A percentile compares a stretch with the other conserved stretches of the same genome.
Evolutionary conservation across 2,113 vertebrate genomes (phyloP).

Genomic region (Numenius arquata): DNA sequence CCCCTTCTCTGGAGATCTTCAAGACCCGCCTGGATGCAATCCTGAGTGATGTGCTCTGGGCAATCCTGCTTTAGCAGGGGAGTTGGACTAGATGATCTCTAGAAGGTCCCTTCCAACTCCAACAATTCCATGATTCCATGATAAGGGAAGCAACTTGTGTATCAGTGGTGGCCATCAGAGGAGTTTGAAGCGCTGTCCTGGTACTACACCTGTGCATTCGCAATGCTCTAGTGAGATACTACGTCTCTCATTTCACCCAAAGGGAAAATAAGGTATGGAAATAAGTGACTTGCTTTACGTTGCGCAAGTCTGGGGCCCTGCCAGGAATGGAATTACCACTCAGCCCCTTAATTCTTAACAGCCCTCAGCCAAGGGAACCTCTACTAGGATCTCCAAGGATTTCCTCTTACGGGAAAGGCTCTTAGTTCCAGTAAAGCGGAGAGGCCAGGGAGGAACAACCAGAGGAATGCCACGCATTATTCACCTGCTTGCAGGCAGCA

Average conservation of each 20-base stretch:
- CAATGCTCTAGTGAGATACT: accelerated
- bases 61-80: no score
- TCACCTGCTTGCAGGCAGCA: background rate
- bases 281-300: background rate
- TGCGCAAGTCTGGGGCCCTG: background rate
- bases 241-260: background rate
- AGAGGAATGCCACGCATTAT: slow-evolving; percentile 23
- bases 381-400: background rate
- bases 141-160: background rate
- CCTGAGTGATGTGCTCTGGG: no score
- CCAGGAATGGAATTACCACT: background rate
- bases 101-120: no score
- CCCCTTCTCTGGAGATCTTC: no score
- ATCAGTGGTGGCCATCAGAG: background rate
- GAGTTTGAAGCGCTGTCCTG: background rate
- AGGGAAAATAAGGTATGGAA: background rate
- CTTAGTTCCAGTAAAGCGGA: background rate
- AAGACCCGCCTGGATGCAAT: no score
- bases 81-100: no score
- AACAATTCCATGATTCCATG: no score
- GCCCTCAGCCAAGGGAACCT: background rate
- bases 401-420: background rate
- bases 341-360: background rate
- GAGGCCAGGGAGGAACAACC: background rate
- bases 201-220: background rate